Evolutionary conservation across 2,888 invertebrate genomes (phyloP).

Genomic region (Dendrolimus houi): DNA sequence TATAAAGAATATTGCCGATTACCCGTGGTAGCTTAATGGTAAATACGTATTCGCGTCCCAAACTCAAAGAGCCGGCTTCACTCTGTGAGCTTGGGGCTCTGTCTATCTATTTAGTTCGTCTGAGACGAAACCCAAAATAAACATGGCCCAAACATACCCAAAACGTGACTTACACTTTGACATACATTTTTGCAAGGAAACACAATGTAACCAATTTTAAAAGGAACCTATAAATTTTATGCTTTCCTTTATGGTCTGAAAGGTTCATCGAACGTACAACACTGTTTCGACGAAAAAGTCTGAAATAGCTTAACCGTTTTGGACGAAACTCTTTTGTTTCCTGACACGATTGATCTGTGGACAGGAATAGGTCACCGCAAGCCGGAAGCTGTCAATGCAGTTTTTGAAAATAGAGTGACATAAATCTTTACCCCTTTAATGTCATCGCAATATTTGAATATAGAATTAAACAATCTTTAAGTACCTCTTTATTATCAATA

Average conservation of each 20-base stretch:
- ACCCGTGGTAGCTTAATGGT: too few species aligned
- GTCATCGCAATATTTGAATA: too few species aligned
- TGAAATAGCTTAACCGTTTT: not conserved
- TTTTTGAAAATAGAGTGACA: not conserved
- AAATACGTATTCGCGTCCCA: too few species aligned
- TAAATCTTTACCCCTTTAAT: not conserved
- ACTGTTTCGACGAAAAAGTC: not conserved
- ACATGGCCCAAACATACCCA: too few species aligned
- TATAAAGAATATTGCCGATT: too few species aligned
- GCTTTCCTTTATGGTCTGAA: not conserved
- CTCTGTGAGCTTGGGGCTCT: too few species aligned
- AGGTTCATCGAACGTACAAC: not conserved
- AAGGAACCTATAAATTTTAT: not conserved
- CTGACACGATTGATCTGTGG: not conserved
- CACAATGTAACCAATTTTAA: not conserved
- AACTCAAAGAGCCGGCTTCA: too few species aligned
- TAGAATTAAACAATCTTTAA: too few species aligned
- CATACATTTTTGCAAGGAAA: not conserved
- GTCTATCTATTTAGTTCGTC: too few species aligned
- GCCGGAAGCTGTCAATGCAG: not conserved
- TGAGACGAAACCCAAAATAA: too few species aligned
- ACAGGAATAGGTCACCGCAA: not conserved
- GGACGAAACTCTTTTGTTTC: not conserved
- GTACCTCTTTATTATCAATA: not conserved
- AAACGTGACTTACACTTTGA: too few species aligned